Percentiles rank a stretch among this genome's conserved stretches.
These are phyloP conservation scores for Plemyria rubiginata DNA, from an alignment of 2,888 invertebrate genomes.

Conservation along the genomic window DNA sequence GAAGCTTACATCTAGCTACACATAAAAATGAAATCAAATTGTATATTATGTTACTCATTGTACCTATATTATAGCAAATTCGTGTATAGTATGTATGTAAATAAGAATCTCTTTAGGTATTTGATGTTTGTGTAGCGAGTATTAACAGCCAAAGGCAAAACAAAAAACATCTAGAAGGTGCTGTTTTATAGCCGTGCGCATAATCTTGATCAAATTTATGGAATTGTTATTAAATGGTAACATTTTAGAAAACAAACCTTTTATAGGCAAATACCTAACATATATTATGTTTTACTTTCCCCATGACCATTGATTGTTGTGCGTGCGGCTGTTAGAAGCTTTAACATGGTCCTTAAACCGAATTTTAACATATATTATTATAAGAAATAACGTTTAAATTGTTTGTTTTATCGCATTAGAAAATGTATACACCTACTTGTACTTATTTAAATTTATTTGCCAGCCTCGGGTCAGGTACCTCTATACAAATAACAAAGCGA, in stretches of 20 bases:
- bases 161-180: slow-evolving; percentile 76
- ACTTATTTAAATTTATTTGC: background rate
- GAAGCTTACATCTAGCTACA: no score
- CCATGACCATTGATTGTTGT: background rate
- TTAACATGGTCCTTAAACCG: slow-evolving; percentile 53
- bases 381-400: slow-evolving; percentile 8
- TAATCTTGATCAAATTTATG: background rate
- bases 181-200: slow-evolving; percentile 69
- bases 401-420: slow-evolving; percentile 4
- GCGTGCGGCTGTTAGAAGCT: slow-evolving; percentile 36
- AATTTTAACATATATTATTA: slow-evolving; percentile 48
- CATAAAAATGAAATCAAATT: slow-evolving; percentile 1
- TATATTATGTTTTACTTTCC: background rate
- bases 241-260: background rate
- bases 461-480: background rate
- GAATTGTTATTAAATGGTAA: no score
- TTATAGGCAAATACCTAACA: no score
- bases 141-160: slow-evolving; percentile 76
- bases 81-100: slow-evolving; percentile 42
- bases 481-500: background rate
- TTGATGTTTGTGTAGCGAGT: slow-evolving; percentile 52
- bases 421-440: slow-evolving; percentile 1
- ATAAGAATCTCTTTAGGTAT: slow-evolving; percentile 45
- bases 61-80: slow-evolving; percentile 13
- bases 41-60: slow-evolving; percentile 15